A percentile compares a stretch with the other conserved stretches of the same genome.
phyloP scores from a whole-genome alignment of 2,797 vertebrate genomes.

The Melanotaenia parkinsoni region DNA sequence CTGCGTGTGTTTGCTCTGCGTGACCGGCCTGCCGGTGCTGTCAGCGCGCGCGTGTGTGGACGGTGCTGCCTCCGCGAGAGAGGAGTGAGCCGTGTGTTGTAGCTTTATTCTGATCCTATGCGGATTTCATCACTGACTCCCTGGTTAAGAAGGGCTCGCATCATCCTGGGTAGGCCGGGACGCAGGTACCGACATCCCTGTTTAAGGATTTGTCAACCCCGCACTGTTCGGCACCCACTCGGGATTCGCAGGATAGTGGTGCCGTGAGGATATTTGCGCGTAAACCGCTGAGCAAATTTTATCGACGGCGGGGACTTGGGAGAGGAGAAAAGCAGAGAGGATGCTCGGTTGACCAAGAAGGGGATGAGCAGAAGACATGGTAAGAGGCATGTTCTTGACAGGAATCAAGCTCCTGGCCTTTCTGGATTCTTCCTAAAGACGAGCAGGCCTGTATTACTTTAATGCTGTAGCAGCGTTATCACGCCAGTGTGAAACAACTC shows the following conservation, averaged over 20 bases:
- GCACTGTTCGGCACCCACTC: not conserved
- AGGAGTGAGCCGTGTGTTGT: slow-evolving; percentile 46
- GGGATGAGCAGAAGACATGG: slow-evolving; percentile 70
- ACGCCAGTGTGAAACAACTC: not conserved
- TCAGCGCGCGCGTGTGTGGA: slow-evolving; percentile 26
- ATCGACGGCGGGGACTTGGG: slow-evolving; percentile 26
- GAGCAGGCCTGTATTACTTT: not conserved
- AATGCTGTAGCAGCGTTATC: not conserved
- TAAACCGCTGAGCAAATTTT: slow-evolving; percentile 16
- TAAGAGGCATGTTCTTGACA: slow-evolving; percentile 39
- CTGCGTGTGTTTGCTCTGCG: slow-evolving; percentile 47
- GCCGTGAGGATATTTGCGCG: slow-evolving; percentile 5
- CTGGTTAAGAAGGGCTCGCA: slow-evolving; percentile 36
- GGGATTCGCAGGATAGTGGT: not conserved
- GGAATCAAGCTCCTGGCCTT: not conserved
- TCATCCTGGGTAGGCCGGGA: slow-evolving; percentile 46
- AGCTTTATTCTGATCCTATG: slow-evolving; percentile 68
- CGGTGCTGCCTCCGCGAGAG: slow-evolving; percentile 39
- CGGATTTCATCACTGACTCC: slow-evolving; percentile 69
- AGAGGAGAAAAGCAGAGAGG: slow-evolving; percentile 30
- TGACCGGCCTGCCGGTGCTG: slow-evolving; percentile 51
- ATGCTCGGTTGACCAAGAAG: slow-evolving; percentile 52
- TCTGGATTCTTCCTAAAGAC: not conserved
- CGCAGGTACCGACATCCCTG: slow-evolving; percentile 11
- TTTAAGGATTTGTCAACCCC: not conserved